A percentile compares a stretch with the other conserved stretches of the same genome.
phyloP scores from a whole-genome alignment of 2,888 invertebrate species.

The Acholoe squamosa region DNA sequence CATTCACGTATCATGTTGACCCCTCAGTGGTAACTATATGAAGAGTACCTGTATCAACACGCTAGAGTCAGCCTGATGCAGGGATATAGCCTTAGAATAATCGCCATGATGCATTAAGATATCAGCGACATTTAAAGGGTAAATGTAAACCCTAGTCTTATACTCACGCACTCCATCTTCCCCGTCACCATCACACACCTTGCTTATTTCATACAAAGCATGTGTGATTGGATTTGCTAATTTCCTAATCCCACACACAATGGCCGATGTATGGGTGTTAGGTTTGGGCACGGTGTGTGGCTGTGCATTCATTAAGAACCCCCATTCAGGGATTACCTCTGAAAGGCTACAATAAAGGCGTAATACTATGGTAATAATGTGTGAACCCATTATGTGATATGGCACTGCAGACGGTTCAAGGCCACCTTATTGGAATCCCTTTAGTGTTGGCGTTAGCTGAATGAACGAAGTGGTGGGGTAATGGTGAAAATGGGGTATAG shows the following conservation, averaged over 20 bases:
- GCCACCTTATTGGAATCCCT: background rate
- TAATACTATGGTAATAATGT: background rate
- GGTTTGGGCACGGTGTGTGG: background rate
- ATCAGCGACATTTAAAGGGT: too few relatives aligned
- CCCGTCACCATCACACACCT: background rate
- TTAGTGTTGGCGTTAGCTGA: too few relatives aligned
- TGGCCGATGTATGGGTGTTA: background rate
- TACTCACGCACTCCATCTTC: too few relatives aligned
- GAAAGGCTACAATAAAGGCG: background rate
- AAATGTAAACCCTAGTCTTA: too few relatives aligned
- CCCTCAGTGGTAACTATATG: too few relatives aligned
- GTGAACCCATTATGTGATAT: background rate
- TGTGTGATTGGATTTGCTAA: conserved; percentile 4
- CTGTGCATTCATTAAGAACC: too few relatives aligned
- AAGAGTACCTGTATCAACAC: too few relatives aligned
- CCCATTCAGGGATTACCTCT: background rate
- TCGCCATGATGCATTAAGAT: too few relatives aligned
- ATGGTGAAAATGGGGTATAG: background rate
- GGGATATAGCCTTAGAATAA: too few relatives aligned
- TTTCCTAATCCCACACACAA: background rate
- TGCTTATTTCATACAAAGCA: background rate
- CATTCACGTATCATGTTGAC: too few relatives aligned
- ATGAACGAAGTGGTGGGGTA: background rate
- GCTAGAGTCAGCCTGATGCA: too few relatives aligned
- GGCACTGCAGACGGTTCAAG: background rate